Evolutionary conservation across 1,140 invertebrate species (phyloP), one percentile per base, ranked within the genome.

Genomic region (Pseudomyrmex sp.): DNA sequence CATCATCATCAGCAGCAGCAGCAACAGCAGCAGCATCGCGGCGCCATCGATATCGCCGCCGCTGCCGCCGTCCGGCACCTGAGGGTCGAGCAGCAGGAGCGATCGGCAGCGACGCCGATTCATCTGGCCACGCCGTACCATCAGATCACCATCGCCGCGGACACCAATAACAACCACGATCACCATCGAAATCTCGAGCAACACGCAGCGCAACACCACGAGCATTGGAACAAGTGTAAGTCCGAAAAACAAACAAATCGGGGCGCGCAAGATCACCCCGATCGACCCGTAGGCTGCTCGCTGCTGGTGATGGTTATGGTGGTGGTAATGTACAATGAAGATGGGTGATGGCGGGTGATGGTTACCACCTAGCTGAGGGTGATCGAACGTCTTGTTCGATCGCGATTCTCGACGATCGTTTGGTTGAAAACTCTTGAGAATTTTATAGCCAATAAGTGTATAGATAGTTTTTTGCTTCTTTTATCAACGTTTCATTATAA

Each of bases 221-320:
- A 94, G 85, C 91, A 92, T 65, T 93, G 93, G 93, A 91, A 82
- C 88, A 94, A 94, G 93, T 94, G 93, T 94, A 94, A 94, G 93
- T 94, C 85, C 68, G 59, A 82, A 15, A 50, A 61, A 56, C 44
- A 35, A 35, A 35, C 35, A 35, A 35, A 35, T 35, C 35, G 35
- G 35, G 18, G 20, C n/a, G 15, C n/a, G 46, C 56, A 82, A 72
- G 72, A 62, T 56, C 23, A 74, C 54, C 70, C 54, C 70, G 52
- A 72, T 80, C 63, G 63, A 48, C 82, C 82, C 61, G 10, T 69
- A 48, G 84, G 65, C 83, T 72, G 87, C 62, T 74, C 61, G 82
- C 77, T 90, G 84, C 82, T 84, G 84, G 85, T 90, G 86, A 61
- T 77, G 61, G 73, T 83, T 65, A 59, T 58, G 82, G 82, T 85